Evolutionary conservation across 2,888 invertebrate species (phyloP).

Genomic region (Ecdyonurus torrentis): DNA sequence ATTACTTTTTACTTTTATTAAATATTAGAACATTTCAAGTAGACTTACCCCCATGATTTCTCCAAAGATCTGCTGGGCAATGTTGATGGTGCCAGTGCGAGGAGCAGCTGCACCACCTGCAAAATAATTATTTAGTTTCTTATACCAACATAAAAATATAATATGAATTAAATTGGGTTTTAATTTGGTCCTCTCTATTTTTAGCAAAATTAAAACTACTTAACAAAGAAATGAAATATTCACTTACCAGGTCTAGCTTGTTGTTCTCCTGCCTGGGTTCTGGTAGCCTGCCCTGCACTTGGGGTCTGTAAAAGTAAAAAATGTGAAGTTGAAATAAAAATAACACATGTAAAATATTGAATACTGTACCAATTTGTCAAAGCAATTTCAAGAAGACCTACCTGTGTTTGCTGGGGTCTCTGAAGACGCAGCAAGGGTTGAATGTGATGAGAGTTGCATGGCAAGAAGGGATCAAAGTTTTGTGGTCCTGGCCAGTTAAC

Average conservation of each 20-base stretch:
- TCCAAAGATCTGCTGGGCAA: not conserved
- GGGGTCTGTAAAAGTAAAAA: not conserved
- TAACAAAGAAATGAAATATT: no score
- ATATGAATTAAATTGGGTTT: no score
- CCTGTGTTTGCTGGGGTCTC: constrained; percentile 1
- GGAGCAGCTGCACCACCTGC: not conserved
- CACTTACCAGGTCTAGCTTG: not conserved
- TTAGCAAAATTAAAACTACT: no score
- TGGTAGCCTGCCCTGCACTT: not conserved
- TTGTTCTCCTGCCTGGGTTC: not conserved
- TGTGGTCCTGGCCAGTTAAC: constrained; percentile 11
- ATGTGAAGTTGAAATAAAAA: not conserved
- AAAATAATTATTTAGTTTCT: no score
- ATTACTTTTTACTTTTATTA: no score
- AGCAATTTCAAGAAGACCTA: no score
- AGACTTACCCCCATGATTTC: not conserved
- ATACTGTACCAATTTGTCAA: no score
- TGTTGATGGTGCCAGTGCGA: not conserved
- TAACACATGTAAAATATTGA: no score
- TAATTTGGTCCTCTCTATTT: no score
- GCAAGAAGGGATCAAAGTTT: constrained; percentile 44
- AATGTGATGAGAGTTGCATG: constrained; percentile 50
- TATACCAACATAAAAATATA: no score
- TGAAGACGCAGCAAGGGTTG: not conserved
- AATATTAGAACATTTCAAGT: no score